Conservation (phyloP, 2,113 vertebrate species). For the Ginglymostoma cirratum region DNA sequence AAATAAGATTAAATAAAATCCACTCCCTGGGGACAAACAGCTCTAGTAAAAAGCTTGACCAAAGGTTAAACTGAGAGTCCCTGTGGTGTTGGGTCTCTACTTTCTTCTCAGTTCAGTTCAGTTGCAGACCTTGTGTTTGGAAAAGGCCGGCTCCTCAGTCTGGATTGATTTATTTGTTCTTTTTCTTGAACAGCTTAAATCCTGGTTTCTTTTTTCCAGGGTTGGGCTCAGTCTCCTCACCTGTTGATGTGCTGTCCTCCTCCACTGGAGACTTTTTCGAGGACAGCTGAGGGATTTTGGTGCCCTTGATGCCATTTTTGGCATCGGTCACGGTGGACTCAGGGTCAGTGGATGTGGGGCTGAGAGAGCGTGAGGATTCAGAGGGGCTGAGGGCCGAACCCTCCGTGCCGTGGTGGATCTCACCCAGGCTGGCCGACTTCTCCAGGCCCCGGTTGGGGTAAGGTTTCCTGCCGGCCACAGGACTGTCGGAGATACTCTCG, state of each 20-base stretch:
- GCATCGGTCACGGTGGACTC: slow-evolving; percentile 75
- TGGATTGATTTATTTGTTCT: slow-evolving; percentile 68
- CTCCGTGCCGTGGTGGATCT: slow-evolving; percentile 59
- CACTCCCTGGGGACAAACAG: slow-evolving; percentile 12
- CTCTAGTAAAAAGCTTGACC: not conserved
- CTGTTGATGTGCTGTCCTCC: slow-evolving; percentile 83
- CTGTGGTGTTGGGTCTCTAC: not conserved
- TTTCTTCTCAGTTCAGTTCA: not conserved
- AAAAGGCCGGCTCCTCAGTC: not conserved
- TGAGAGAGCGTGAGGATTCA: slow-evolving; percentile 83
- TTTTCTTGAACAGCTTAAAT: slow-evolving; percentile 97
- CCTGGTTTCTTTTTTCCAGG: slow-evolving; percentile 89
- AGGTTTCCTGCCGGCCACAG: slow-evolving; percentile 68
- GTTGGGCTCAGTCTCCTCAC: slow-evolving; percentile 82
- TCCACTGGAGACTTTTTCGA: slow-evolving; percentile 79
- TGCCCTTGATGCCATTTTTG: slow-evolving; percentile 53
- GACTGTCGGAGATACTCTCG: slow-evolving; percentile 69
- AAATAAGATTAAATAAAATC: slow-evolving; percentile 38
- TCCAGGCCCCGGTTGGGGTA: slow-evolving; percentile 64
- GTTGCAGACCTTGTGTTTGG: not conserved
- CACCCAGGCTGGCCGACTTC: slow-evolving; percentile 72
- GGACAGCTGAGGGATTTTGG: slow-evolving; percentile 81
- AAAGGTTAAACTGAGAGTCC: too few relatives aligned
- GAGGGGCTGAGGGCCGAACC: slow-evolving; percentile 55
- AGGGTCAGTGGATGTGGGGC: slow-evolving; percentile 85